These are phyloP conservation scores for Nymphalis polychloros DNA, from an alignment of 2,888 invertebrate genomes.

Conservation along the genomic window DNA sequence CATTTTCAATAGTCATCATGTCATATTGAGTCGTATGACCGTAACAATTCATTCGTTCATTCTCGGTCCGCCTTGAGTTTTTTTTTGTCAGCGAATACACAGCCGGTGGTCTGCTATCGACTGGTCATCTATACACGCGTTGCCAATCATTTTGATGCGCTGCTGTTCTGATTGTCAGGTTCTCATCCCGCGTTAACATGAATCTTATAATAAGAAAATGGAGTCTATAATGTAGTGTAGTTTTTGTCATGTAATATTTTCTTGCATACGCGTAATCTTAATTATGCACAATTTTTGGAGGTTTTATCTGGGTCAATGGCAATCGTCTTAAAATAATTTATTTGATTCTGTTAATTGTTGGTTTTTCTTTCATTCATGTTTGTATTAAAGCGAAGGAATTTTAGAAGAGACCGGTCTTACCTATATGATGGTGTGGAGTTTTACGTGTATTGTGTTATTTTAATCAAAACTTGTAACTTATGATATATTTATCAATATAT, in stretches of 20 bases:
- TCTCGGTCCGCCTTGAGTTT: conserved; percentile 14
- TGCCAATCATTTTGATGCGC: conserved; percentile 43
- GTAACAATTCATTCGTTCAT: conserved; percentile 5
- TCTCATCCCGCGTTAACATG: neutral
- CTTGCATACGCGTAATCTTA: conserved; percentile 12
- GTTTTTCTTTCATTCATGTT: no score
- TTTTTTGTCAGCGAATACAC: conserved; percentile 19
- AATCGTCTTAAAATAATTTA: neutral
- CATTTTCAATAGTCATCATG: conserved; percentile 1
- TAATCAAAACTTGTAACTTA: no score
- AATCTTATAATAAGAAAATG: conserved; percentile 17
- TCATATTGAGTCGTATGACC: neutral
- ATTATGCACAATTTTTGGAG: neutral
- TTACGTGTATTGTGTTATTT: no score
- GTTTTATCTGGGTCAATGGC: neutral
- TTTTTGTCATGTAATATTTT: conserved; percentile 15
- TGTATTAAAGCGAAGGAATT: no score
- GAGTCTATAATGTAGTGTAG: neutral
- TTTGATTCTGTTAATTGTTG: neutral
- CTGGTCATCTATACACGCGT: conserved; percentile 35
- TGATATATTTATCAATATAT: no score
- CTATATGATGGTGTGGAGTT: no score
- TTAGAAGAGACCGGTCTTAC: no score
- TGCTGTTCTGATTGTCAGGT: conserved; percentile 18
- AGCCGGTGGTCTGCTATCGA: conserved; percentile 35